Evolutionary conservation across 2,888 invertebrate genomes (phyloP), one percentile per base, ranked within the genome.

Genomic region (Papilio protenor): DNA sequence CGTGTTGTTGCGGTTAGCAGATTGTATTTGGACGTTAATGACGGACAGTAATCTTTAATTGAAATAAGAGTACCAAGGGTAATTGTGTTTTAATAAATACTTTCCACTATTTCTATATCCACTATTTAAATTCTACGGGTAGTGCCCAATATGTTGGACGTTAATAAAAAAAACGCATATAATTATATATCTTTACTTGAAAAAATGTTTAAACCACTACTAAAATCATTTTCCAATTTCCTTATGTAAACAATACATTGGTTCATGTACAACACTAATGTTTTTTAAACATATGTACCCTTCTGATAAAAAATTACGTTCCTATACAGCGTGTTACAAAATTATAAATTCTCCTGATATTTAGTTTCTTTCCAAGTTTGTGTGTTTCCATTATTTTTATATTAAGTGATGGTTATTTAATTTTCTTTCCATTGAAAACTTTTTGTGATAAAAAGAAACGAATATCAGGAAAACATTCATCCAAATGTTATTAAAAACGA

Each of bases 161-260:
- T 69, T 71, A 81, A 80, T 80, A 86, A 78, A 86, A n/a, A 79
- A 83, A 61, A 61, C 40, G 76, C 77, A 79, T 81, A 52, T 79
- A 73, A 70, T 77, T 82, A 87, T 80, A 83, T 88, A 88, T 87
- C 84, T 89, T 91, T 89, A 89, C 82, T 93, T 89, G 85, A 89
- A 91, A 89, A 91, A 90, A 87, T 88, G 71, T 75, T 90, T 90
- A 85, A 90, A 90, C 89, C 89, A 89, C 92, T 92, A 92, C 92
- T 89, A 83, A 81, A 84, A 84, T 83, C 82, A 81, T 81, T 83
- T 86, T 85, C 66, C 70, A 79, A 81, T 81, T 87, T 75, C 84
- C 86, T 87, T 88, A 87, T 84, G 82, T 87, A 88, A 88, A 89
- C 84, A 88, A 84, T 87, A 89, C 85, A 87, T 88, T 89, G 87